Conservation (phyloP, 1,140 invertebrate genomes). For the Teleopsis dalmanni region DNA sequence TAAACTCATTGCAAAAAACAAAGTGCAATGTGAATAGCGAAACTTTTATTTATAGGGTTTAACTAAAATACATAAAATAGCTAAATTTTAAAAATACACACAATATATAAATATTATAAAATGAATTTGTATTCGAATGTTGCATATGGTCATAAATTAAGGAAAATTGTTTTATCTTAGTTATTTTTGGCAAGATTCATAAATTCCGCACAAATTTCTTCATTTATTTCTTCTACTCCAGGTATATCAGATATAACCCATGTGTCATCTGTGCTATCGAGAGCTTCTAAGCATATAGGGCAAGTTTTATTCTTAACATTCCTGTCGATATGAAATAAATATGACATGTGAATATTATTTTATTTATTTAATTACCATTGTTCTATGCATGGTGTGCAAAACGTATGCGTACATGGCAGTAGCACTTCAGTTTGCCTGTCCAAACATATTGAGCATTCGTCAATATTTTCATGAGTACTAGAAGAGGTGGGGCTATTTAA, state of each 20-base stretch:
- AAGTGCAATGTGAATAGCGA: no score
- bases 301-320: constrained; percentile 60
- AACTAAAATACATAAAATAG: no score
- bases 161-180: neutral
- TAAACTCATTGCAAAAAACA: no score
- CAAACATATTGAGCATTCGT: constrained; percentile 65
- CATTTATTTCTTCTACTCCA: constrained; percentile 52
- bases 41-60: no score
- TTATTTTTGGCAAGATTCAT: constrained; percentile 17
- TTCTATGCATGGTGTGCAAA: constrained; percentile 61
- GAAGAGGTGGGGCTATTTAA: constrained; percentile 11
- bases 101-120: no score
- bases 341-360: neutral
- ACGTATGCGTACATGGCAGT: constrained; percentile 59
- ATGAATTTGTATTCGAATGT: no score
- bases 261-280: constrained; percentile 56
- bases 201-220: constrained; percentile 46
- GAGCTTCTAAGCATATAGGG: constrained; percentile 56
- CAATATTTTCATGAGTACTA: constrained; percentile 25
- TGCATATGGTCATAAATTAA: neutral
- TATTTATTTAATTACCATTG: constrained; percentile 48
- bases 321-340: constrained; percentile 44
- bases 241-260: constrained; percentile 61
- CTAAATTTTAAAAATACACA: no score
- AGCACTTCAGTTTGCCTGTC: constrained; percentile 58